Conservation (phyloP, 2,113 vertebrate genomes). For the Malurus cyaneus region DNA sequence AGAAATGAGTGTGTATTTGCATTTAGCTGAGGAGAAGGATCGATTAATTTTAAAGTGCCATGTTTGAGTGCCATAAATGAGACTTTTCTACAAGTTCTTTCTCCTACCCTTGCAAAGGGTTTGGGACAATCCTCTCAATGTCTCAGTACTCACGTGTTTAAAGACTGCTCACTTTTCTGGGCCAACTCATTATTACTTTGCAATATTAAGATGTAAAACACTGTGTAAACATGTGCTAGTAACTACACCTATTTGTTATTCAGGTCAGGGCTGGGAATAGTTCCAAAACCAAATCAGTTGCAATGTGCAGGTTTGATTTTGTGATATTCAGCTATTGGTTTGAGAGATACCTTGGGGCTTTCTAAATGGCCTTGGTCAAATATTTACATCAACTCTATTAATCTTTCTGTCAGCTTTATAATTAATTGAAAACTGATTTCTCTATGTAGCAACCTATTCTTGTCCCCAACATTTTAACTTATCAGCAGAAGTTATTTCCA, state of each 20-base stretch:
- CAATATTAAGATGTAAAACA: neutral
- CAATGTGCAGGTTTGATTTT: neutral
- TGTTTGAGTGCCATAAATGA: neutral
- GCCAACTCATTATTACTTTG: neutral
- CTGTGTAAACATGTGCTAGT: neutral
- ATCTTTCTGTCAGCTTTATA: slow-evolving; percentile 8
- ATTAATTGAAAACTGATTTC: slow-evolving; percentile 29
- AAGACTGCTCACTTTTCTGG: neutral
- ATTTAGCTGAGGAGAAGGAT: neutral
- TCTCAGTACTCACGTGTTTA: neutral
- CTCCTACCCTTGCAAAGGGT: neutral
- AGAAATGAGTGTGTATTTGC: neutral
- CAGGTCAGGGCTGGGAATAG: neutral
- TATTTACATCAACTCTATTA: slow-evolving; percentile 17
- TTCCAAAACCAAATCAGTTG: slow-evolving; percentile 36
- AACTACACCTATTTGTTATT: neutral
- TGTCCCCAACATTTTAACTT: neutral
- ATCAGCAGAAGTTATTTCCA: neutral
- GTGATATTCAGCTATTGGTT: neutral
- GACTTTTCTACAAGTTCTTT: neutral
- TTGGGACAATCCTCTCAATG: neutral
- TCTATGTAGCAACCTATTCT: neutral
- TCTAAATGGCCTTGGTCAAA: slow-evolving; percentile 29
- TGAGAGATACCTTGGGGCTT: neutral
- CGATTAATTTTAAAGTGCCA: neutral